Base-by-base conservation (phyloP, 2,888 invertebrate species). In the Onthophagus sagittarius region DNA sequence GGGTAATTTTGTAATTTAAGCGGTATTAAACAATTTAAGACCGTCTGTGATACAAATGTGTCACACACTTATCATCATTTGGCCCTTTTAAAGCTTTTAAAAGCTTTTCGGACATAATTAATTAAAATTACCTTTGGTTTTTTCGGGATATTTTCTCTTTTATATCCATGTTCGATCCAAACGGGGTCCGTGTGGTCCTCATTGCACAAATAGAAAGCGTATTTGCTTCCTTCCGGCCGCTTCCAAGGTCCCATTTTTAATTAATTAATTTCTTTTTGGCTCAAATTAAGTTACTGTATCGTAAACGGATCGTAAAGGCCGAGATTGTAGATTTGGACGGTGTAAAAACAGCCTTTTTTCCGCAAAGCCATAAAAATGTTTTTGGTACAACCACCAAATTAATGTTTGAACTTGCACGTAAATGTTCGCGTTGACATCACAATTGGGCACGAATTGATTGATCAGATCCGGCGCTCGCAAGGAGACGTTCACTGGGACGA, bases 131-230 rank as follows among this genome's bases (percentile, higher is more conserved):
- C 39, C 39, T 53, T 53, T 53, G 39, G 39, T 53, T 7, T 53
- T 53, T 7, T 11, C 1, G 32, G 63, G 9, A 73, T 33, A 3
- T 63, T 71, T 7, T 67, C 71, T 33, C 39, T 73, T 14, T 67
- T 15, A 33, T 69, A 73, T 5, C 73, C 75, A 72, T 73, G 64
- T 23, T 75, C 75, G n/a, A 75, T 73, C 75, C 75, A 75, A 9
- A 73, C 69, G 0, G 75, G 75, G 62, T 75, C 75, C 7, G 75
- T 71, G 2, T 67, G 69, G 15, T 75, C 75, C 63, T 75, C 73
- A 32, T 75, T 75, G 71, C 75, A 73, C 14, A 75, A 64, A 23
- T 75, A 75, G 15, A 73, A 75, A 5, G 75, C 72, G 63, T 75
- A 75, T n/a, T 71, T 62, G 14, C 53, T 53, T 31, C 75, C 75